Percentiles rank a stretch among this genome's conserved stretches.
phyloP scores from a whole-genome alignment of 2,113 vertebrate genomes.

The Nothocercus julius region DNA sequence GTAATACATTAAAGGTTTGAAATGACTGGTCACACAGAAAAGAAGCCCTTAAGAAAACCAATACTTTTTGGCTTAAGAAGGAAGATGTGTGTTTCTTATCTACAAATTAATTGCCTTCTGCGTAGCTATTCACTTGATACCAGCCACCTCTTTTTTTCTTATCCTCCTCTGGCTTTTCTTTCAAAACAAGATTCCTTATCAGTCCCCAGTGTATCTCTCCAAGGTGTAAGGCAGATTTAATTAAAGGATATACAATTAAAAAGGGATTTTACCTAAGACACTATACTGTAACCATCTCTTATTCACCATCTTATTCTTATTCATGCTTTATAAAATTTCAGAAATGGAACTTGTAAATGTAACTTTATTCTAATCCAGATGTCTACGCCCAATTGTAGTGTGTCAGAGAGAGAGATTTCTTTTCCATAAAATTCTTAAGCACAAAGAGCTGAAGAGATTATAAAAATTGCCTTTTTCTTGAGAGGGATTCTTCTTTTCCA shows the following conservation, averaged over 20 bases:
- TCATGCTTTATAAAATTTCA: neutral
- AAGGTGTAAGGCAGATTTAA: neutral
- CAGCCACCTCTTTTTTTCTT: neutral
- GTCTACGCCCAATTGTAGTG: neutral
- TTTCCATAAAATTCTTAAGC: neutral
- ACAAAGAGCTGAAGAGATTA: neutral
- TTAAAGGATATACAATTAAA: slow-evolving; percentile 38
- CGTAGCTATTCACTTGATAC: neutral
- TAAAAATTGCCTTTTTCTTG: neutral
- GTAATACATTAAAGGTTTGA: neutral
- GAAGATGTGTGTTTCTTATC: neutral
- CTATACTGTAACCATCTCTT: neutral
- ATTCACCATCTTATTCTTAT: neutral
- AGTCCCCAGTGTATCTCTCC: neutral
- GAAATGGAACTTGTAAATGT: neutral
- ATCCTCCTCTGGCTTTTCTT: slow-evolving; percentile 1
- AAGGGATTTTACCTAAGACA: slow-evolving; percentile 28
- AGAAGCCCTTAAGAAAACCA: neutral
- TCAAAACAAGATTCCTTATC: slow-evolving; percentile 33
- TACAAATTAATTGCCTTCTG: slow-evolving; percentile 24
- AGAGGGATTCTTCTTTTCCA: neutral
- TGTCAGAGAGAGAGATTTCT: neutral
- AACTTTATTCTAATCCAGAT: neutral
- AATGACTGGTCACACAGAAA: neutral
- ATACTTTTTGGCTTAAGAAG: neutral